Evolutionary conservation across 2,888 invertebrate species (phyloP), one percentile per base, ranked within the genome.

Genomic region (Melanostoma scalare): DNA sequence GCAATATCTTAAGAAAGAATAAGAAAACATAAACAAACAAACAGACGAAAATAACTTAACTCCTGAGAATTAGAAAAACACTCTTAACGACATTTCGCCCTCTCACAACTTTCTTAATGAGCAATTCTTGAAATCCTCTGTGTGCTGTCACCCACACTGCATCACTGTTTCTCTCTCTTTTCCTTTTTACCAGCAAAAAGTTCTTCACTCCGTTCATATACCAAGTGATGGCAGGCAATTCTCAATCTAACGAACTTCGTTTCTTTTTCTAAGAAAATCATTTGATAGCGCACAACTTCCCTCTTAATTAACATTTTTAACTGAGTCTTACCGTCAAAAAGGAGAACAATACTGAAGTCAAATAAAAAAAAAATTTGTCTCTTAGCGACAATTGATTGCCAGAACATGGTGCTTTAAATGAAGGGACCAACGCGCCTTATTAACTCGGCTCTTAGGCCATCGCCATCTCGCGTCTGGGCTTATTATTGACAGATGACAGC

Each of bases 301-400:
- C n/a, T 50, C 42, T 61, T 76, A 81, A 76, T 81, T 81, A 76
- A 67, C 76, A 72, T 81, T 81, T 76, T 74, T 72, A 76, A 81
- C 42, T 72, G 60, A 46, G 55, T 69, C 48, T 10, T 40, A n/a
- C 53, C 40, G 38, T 40, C 58, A 35, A 38, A 60, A 35, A 44
- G 35, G 4, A 74, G 38, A 52, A 48, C 50, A 69, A 71, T 36
- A 53, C 48, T 67, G 48, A 52, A 38, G 40, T 10, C 38, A 31
- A 50, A 65, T 3, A 4, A 3, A n/a, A n/a, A 10, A 31, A 50
- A 6, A 5, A 50, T 61, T 75, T 40, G 67, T 81, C 72, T 63
- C 81, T 72, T 36, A 52, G 76, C 72, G 76, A 56, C 65, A 79
- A 79, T 71, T 84, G 75, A 79, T 84, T 75, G 74, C 42, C 61